These are phyloP conservation scores for Chrysodeixis includens DNA, from an alignment of 2,888 invertebrate species.

Conservation along the genomic window DNA sequence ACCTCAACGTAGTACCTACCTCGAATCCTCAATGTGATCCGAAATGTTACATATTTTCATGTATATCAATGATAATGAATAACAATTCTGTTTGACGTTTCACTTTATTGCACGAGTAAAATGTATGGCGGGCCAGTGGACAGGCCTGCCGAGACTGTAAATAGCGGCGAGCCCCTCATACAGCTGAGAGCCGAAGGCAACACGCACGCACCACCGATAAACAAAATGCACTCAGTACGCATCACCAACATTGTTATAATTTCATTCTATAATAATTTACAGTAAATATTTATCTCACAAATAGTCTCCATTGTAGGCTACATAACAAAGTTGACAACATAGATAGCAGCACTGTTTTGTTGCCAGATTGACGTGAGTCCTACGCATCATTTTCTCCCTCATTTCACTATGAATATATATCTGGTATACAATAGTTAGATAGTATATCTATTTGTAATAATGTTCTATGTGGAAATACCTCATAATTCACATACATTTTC, in stretches of 20 bases:
- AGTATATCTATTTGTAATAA: slow-evolving; percentile 62
- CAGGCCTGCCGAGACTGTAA: slow-evolving; percentile 64
- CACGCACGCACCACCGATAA: slow-evolving; percentile 36
- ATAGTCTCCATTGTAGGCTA: slow-evolving; percentile 90
- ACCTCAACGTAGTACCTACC: slow-evolving; percentile 49
- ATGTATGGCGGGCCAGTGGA: slow-evolving; percentile 86
- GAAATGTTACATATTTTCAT: slow-evolving; percentile 51
- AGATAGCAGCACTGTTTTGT: slow-evolving; percentile 93
- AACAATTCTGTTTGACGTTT: slow-evolving; percentile 86
- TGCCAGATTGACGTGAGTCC: slow-evolving; percentile 88
- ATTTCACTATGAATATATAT: slow-evolving; percentile 65
- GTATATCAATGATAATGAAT: slow-evolving; percentile 67
- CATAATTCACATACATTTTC: slow-evolving; percentile 85
- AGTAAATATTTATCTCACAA: slow-evolving; percentile 91
- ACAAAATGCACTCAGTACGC: slow-evolving; percentile 69
- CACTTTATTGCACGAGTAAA: slow-evolving; percentile 82
- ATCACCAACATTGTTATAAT: slow-evolving; percentile 60
- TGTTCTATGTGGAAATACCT: slow-evolving; percentile 65
- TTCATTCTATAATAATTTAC: slow-evolving; percentile 82
- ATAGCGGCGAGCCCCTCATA: slow-evolving; percentile 57
- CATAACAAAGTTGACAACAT: slow-evolving; percentile 93
- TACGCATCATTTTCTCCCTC: slow-evolving; percentile 80
- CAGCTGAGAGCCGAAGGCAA: slow-evolving; percentile 21
- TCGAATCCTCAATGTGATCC: slow-evolving; percentile 39
- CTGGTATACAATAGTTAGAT: slow-evolving; percentile 57